Base-by-base conservation (phyloP, 1,140 invertebrate genomes). In the Drosophila busckii region DNA sequence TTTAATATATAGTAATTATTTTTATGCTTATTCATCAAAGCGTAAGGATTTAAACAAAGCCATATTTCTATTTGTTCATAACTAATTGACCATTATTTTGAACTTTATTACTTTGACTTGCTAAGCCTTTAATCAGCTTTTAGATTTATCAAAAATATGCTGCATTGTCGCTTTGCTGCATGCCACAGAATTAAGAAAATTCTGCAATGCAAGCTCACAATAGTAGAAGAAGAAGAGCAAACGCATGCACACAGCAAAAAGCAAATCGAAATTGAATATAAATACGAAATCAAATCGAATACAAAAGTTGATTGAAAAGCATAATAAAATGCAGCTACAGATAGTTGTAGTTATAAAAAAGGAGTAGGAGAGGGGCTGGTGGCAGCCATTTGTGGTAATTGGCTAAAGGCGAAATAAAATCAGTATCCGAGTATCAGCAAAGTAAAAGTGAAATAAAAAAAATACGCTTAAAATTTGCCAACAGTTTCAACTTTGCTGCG, bases 201-300 rank as follows among this genome's bases (percentile, higher is more conserved):
- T 25, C 52, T 28, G 34, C 46, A 49, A 68, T 5, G 44, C 42
- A 22, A 41, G 32, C 37, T 20, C 44, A 56, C 44, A n/a, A n/a
- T 16, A 22, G 20, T 29, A 7, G 23, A 26, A 20, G 7, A 16
- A 15, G 13, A 20, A 9, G 6, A 20, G 1, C 2, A 31, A 10
- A 61, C 58, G 44, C 73, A 66, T 62, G n/a, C n/a, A 44, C 40
- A 50, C 55, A 53, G 68, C 59, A 82, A 56, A 68, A 73, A 73
- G 80, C 71, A 68, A 50, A 62, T 61, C 46, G 44, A 73, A 80
- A 82, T 80, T 80, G 75, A 80, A 78, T 80, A 78, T 80, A 80
- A 78, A 80, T 67, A 71, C 63, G 50, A 80, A 67, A 78, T 73
- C 50, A 69, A 71, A 80, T 73, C 32, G 73, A 61, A 61, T 70